Base-by-base conservation (phyloP, 1,140 invertebrate species). In the Papilio polytes region DNA sequence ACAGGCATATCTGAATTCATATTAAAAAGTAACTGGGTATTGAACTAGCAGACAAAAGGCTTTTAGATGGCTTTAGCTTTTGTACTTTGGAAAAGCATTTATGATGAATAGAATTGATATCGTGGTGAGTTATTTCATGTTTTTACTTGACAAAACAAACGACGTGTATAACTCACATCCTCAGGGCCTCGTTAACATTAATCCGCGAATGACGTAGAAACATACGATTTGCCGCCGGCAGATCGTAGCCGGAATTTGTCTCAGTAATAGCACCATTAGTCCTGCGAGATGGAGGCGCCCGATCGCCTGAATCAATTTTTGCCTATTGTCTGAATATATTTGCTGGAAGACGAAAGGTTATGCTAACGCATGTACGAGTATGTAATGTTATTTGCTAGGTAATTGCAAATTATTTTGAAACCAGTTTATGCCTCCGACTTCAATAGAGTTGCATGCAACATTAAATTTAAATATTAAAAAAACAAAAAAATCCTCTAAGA, bases 321-420 rank as follows among this genome's bases (percentile, higher is more conserved):
- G 46, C 46, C 74, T 76, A 76, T 76, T 76, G 74, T 76, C 46
- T 76, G 74, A 76, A 76, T 76, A 74, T 48, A 76, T 76, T 76
- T 46, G 41, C 20, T 70, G 63, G 26, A 18, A 66, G 26, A 26
- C 2, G 26, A 31, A 66, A 31, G 59, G 3, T 63, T 63, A 63
- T 56, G 18, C 7, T 6, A n/a, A 56, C 6, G 15, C 18, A 56
- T 56, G 48, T n/a, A 56, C 7, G 6, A n/a, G 18, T 56, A 56
- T 56, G 6, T n/a, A 6, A n/a, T 41, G 36, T 41, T 41, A 41
- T 41, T 41, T 41, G 36, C 0, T 8, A 41, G 36, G 36, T 41
- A 8, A 41, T 41, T 41, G 36, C 36, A 41, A 41, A 8, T 7
- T 41, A 41, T 41, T 8, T 41, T 41, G 36, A 8, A 41, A 41